These are phyloP conservation scores for Chamaedrilus cognettii DNA, from an alignment of 2,888 invertebrate species.

Conservation along the genomic window DNA sequence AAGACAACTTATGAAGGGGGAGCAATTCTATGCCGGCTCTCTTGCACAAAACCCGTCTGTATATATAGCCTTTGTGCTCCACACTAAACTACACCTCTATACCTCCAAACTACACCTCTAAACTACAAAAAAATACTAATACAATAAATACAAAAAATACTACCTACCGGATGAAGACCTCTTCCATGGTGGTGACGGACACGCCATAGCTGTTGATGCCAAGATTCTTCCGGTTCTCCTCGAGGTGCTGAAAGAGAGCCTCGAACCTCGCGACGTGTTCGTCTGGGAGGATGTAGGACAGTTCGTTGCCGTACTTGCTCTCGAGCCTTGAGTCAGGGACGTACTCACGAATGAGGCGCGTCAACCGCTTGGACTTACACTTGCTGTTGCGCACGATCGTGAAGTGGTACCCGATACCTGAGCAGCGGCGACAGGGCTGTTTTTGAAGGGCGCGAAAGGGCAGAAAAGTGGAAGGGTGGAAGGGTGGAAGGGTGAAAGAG, in stretches of 20 bases:
- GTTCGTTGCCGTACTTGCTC: constrained; percentile 57
- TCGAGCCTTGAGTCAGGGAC: constrained; percentile 69
- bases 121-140: too few species aligned
- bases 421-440: neutral
- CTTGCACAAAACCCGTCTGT: too few species aligned
- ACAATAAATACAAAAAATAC: too few species aligned
- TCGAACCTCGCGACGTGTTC: constrained; percentile 47
- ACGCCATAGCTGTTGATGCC: constrained; percentile 80
- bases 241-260: constrained; percentile 49
- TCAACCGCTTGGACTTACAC: constrained; percentile 63
- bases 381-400: constrained; percentile 66
- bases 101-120: too few species aligned
- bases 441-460: too few species aligned
- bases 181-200: constrained; percentile 84
- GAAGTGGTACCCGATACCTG: constrained; percentile 74
- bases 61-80: too few species aligned
- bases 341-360: constrained; percentile 66
- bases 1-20: too few species aligned
- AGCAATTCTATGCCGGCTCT: too few species aligned
- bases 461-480: too few species aligned
- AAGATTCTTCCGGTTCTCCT: constrained; percentile 58
- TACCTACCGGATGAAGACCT: constrained; percentile 69
- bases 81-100: too few species aligned
- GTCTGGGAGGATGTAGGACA: constrained; percentile 53
- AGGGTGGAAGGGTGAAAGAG: too few species aligned